Evolutionary conservation across 2,888 invertebrate genomes (phyloP), one percentile per base, ranked within the genome.

Genomic region (Pandemis heparana): DNA sequence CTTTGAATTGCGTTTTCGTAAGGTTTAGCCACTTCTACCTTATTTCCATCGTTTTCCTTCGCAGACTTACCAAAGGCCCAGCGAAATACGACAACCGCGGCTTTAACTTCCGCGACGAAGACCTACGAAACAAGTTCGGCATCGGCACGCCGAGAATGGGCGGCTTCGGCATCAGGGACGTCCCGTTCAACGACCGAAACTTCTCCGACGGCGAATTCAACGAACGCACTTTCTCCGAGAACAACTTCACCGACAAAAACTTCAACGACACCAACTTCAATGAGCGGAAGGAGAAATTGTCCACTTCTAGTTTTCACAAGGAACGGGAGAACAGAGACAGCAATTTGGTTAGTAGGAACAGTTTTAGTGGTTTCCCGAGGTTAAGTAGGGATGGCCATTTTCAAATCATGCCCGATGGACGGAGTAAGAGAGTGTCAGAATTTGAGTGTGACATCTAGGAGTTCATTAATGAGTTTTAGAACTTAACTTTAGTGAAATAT

Each of bases 391-490:
- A 94, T 43, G 86, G 82, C 70, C 93, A 94, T 73, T 94, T 94
- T 74, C 92, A 94, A 79, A 85, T 92, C 84, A 87, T 90, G 53
- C 90, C 93, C 14, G 95, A 94, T 63, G 94, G 94, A n/a, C 87
- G 93, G 46, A 95, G 91, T 81, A 95, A 95, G 76, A 92, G 96
- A 81, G 95, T 96, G 74, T 92, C 96, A 5, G 96, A 96, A 84
- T 96, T 96, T 81, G 96, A 96, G 85, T 96, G 96, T 85, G 96
- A 96, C 87, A 96, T 96, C 85, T 74, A 51, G 70, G 23, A 46
- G 38, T 16, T n/a, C 8, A 32, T 63, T 3, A 46, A 9, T 23
- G 18, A 18, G 8, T 63, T 46, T 23, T 46, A n/a, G 18, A 46
- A 32, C 32, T n/a, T 4, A 23, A 23, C 56, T 2, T 18, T 9